phyloP scores from a whole-genome alignment of 1,140 invertebrate genomes.

The Hypsibius dujardini region DNA sequence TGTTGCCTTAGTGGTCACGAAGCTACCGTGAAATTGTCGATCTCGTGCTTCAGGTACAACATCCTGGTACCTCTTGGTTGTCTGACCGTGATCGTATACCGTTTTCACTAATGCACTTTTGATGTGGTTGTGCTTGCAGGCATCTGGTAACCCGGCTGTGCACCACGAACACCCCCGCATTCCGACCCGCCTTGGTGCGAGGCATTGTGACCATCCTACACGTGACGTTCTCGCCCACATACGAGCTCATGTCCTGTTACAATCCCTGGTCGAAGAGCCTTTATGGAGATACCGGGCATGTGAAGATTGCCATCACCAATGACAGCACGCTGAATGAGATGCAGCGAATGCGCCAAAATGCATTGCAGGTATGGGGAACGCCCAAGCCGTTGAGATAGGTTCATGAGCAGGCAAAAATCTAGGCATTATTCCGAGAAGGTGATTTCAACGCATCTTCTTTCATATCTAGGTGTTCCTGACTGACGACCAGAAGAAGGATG shows the following conservation, averaged over 20 bases:
- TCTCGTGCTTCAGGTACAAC: neutral
- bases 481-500: neutral
- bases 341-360: neutral
- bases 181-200: neutral
- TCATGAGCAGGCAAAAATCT: no score
- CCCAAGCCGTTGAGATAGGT: no score
- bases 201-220: neutral
- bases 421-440: no score
- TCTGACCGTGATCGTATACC: neutral
- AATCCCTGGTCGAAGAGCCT: neutral
- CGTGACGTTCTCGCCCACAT: neutral
- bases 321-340: neutral
- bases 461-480: constrained; percentile 7
- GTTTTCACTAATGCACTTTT: neutral
- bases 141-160: neutral
- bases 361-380: neutral
- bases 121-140: neutral
- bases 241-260: constrained; percentile 1
- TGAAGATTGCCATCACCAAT: constrained; percentile 10
- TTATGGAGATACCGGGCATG: neutral
- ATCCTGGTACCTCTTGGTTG: neutral
- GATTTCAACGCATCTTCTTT: no score
- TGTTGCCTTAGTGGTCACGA: neutral
- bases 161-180: neutral
- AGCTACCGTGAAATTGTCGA: neutral